Conservation (phyloP, 1,140 invertebrate genomes). For the Subanguina moxae region DNA sequence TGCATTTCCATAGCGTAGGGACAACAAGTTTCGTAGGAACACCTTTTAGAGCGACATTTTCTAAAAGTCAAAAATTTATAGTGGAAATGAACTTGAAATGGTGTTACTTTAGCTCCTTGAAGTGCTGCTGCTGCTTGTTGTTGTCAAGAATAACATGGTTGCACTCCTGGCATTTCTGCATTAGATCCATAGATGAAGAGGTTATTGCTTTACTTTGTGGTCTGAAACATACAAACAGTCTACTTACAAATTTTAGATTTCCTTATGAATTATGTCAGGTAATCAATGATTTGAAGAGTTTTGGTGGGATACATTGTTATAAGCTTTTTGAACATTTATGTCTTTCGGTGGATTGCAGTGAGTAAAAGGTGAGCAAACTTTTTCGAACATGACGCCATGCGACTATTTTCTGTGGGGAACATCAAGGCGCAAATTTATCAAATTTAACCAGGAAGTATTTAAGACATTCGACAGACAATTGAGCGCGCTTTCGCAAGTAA, state of each 20-base stretch:
- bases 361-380: no score
- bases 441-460: no score
- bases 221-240: not conserved
- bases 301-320: no score
- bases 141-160: not conserved
- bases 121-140: not conserved
- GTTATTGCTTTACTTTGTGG: not conserved
- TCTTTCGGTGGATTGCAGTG: no score
- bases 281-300: no score
- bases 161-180: constrained; percentile 4
- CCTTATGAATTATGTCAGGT: no score
- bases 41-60: constrained; percentile 1
- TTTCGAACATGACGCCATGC: no score
- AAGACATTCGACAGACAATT: no score
- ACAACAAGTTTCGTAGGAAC: constrained; percentile 5
- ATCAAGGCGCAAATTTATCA: no score
- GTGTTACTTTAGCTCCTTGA: not conserved
- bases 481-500: no score
- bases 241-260: not conserved
- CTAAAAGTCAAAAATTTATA: not conserved
- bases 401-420: no score
- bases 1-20: constrained; percentile 1
- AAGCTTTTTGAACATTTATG: no score
- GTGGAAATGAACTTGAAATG: not conserved
- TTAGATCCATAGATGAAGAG: not conserved